These are phyloP conservation scores for Mesaphorura yosii DNA, from an alignment of 1,140 invertebrate genomes.

Conservation along the genomic window DNA sequence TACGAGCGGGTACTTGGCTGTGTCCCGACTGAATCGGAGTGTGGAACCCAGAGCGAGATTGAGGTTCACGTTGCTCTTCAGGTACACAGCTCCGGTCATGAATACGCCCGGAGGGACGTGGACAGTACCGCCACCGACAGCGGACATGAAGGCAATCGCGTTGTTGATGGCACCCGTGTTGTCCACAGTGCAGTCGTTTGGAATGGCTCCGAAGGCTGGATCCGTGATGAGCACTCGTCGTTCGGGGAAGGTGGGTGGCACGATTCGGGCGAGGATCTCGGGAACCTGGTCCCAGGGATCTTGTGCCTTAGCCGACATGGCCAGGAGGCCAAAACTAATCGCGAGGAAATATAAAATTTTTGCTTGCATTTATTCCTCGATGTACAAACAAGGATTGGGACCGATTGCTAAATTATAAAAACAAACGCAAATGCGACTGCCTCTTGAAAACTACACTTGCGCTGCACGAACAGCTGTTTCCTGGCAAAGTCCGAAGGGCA, in stretches of 20 bases:
- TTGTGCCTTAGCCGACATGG: too few relatives aligned
- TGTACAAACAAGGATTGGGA: too few relatives aligned
- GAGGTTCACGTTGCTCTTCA: constrained; percentile 9
- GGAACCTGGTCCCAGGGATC: constrained; percentile 28
- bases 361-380: too few relatives aligned
- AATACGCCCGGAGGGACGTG: constrained; percentile 1
- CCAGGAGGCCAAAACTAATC: too few relatives aligned
- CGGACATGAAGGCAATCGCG: not conserved
- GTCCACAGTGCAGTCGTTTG: not conserved
- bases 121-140: not conserved
- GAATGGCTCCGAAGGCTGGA: constrained; percentile 4
- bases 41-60: not conserved
- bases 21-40: constrained; percentile 2
- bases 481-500: too few relatives aligned
- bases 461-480: too few relatives aligned
- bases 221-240: not conserved
- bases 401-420: too few relatives aligned
- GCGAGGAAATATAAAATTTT: too few relatives aligned
- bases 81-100: not conserved
- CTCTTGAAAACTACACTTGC: too few relatives aligned
- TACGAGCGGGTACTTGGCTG: constrained; percentile 2
- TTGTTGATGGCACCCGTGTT: not conserved
- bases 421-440: too few relatives aligned
- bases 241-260: constrained; percentile 2
- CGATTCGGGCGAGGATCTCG: constrained; percentile 8